phyloP scores from a whole-genome alignment of 2,797 vertebrate species.

The Chrysocyon brachyurus region DNA sequence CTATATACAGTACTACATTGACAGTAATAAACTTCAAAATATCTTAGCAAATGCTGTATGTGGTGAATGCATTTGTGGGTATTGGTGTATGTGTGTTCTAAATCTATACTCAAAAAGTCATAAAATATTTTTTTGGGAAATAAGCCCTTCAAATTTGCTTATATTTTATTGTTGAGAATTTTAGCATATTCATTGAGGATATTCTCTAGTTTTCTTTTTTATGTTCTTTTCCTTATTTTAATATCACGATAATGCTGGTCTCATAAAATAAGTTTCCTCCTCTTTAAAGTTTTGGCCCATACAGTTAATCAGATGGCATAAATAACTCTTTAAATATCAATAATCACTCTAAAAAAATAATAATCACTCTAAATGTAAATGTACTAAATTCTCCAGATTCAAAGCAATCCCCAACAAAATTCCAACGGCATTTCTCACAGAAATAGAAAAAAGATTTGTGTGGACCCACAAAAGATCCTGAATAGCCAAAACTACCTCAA shows the following conservation, averaged over 20 bases:
- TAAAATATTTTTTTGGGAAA: not conserved
- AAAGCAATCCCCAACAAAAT: not conserved
- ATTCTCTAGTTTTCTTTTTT: not conserved
- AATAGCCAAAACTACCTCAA: not conserved
- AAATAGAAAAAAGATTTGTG: not conserved
- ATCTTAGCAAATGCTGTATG: not conserved
- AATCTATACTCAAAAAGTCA: not conserved
- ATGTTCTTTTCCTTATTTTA: not conserved
- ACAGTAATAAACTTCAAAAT: not conserved
- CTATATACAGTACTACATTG: not conserved
- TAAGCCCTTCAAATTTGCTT: not conserved
- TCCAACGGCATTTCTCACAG: not conserved
- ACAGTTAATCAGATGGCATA: not conserved
- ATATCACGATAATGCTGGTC: not conserved
- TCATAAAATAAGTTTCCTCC: not conserved
- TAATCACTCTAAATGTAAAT: not conserved
- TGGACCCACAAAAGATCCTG: not conserved
- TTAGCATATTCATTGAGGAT: not conserved
- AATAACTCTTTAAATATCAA: not conserved
- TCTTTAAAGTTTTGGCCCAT: not conserved
- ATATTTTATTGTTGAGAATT: not conserved
- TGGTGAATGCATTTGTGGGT: not conserved
- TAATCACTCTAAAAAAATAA: not conserved
- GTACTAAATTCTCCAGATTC: not conserved
- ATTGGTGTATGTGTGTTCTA: not conserved